Percentiles rank a stretch among this genome's conserved stretches.
Conservation (phyloP, 2,888 invertebrate species). For the Vesta saturnalis region DNA sequence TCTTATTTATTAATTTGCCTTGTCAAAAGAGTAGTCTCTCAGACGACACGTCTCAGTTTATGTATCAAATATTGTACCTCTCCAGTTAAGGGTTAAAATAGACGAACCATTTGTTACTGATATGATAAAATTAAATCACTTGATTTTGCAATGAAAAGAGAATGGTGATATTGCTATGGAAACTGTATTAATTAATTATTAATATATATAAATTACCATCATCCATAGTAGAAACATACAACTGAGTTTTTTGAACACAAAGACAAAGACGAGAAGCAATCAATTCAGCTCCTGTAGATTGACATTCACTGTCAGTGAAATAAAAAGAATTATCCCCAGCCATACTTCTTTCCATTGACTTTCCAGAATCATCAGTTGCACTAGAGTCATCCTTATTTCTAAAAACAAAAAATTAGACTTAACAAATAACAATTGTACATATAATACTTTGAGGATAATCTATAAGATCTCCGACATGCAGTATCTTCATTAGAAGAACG, state of each 20-base stretch:
- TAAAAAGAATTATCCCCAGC: slow-evolving; percentile 48
- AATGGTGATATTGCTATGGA: too few relatives aligned
- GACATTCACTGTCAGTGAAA: slow-evolving; percentile 49
- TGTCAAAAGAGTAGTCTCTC: too few relatives aligned
- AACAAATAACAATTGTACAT: not conserved
- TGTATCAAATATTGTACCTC: too few relatives aligned
- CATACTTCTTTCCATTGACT: slow-evolving; percentile 41
- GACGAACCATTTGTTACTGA: too few relatives aligned
- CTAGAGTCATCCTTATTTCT: slow-evolving; percentile 39
- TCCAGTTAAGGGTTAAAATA: too few relatives aligned
- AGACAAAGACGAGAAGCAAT: slow-evolving; percentile 53
- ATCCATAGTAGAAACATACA: slow-evolving; percentile 46
- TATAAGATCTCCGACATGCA: slow-evolving; percentile 50
- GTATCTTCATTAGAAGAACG: slow-evolving; percentile 36
- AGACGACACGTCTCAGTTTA: too few relatives aligned
- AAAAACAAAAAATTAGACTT: slow-evolving; percentile 12
- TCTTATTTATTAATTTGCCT: too few relatives aligned
- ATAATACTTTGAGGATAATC: slow-evolving; percentile 48
- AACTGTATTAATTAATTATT: not conserved
- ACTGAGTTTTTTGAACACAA: slow-evolving; percentile 52
- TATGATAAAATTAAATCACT: too few relatives aligned
- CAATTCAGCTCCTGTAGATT: slow-evolving; percentile 46
- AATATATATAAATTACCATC: slow-evolving; percentile 44
- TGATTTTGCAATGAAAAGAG: too few relatives aligned
- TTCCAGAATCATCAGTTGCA: slow-evolving; percentile 39